Percentiles rank a stretch among this genome's conserved stretches.
Conservation (phyloP, 2,888 invertebrate species). For the Lasioglossum zephyrum region DNA sequence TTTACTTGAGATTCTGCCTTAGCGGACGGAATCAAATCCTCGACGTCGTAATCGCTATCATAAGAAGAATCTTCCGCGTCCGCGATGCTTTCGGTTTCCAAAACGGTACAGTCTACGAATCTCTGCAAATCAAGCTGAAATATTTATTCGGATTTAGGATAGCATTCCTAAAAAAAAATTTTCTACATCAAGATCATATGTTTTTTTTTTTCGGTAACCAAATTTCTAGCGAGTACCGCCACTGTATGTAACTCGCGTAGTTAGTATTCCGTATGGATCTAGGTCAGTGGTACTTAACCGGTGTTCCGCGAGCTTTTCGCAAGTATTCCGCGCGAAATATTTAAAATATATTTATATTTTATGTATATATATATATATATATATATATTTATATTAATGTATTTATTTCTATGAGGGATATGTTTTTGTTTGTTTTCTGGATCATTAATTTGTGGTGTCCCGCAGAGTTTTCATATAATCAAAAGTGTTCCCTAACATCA, state of each 20-base stretch:
- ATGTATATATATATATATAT: too few relatives aligned
- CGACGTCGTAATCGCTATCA: slow-evolving; percentile 92
- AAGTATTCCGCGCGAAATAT: too few relatives aligned
- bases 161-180: neutral
- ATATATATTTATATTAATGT: too few relatives aligned
- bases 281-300: neutral
- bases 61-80: slow-evolving; percentile 94
- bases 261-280: neutral
- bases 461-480: too few relatives aligned
- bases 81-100: slow-evolving; percentile 85
- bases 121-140: slow-evolving; percentile 86
- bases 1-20: slow-evolving; percentile 72
- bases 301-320: too few relatives aligned
- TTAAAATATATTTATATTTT: too few relatives aligned
- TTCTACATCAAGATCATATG: neutral
- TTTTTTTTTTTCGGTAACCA: neutral
- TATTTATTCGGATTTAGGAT: neutral
- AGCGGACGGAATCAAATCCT: slow-evolving; percentile 77
- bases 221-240: neutral
- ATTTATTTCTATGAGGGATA: too few relatives aligned
- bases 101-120: slow-evolving; percentile 90
- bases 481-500: too few relatives aligned
- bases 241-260: neutral
- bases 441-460: too few relatives aligned
- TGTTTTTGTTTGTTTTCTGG: too few relatives aligned